Conservation (phyloP, 2,797 vertebrate genomes). For the Salarias fasciatus region DNA sequence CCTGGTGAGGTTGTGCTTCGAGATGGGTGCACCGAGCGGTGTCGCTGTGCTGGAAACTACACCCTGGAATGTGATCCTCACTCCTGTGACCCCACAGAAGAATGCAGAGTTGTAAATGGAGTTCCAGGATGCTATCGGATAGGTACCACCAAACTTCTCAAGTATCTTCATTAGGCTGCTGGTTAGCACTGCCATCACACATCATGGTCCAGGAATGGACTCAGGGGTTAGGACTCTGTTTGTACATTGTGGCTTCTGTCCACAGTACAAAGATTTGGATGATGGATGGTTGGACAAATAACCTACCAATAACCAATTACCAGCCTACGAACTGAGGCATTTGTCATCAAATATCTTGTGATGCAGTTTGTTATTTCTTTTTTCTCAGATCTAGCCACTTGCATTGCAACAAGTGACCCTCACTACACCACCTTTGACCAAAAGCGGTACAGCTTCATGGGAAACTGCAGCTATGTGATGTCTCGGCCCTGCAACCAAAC, state of each 20-base stretch:
- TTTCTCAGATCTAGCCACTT: slow-evolving; percentile 70
- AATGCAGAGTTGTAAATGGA: slow-evolving; percentile 77
- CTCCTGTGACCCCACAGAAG: slow-evolving; percentile 78
- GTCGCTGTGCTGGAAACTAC: slow-evolving; percentile 82
- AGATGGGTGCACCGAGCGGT: slow-evolving; percentile 79
- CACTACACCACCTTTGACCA: slow-evolving; percentile 86
- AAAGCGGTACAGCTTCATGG: slow-evolving; percentile 82
- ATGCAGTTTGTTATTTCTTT: neutral
- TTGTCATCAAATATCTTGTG: neutral
- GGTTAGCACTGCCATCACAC: too few species aligned
- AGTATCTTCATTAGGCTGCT: too few species aligned
- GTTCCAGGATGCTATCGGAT: slow-evolving; percentile 80
- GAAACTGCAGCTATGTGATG: slow-evolving; percentile 85
- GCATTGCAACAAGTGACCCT: slow-evolving; percentile 78
- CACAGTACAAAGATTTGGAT: too few species aligned
- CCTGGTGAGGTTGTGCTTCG: slow-evolving; percentile 74
- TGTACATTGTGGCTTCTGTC: too few species aligned
- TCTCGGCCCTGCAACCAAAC: slow-evolving; percentile 77
- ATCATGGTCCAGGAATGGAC: too few species aligned
- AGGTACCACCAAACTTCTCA: slow-evolving; percentile 62
- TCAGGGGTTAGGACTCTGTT: too few species aligned
- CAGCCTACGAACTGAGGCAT: too few species aligned
- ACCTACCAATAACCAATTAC: too few species aligned
- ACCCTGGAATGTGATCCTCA: slow-evolving; percentile 81
- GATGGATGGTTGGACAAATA: too few species aligned